Base-by-base conservation (phyloP, 1,140 invertebrate species). In the Penaeus indicus region DNA sequence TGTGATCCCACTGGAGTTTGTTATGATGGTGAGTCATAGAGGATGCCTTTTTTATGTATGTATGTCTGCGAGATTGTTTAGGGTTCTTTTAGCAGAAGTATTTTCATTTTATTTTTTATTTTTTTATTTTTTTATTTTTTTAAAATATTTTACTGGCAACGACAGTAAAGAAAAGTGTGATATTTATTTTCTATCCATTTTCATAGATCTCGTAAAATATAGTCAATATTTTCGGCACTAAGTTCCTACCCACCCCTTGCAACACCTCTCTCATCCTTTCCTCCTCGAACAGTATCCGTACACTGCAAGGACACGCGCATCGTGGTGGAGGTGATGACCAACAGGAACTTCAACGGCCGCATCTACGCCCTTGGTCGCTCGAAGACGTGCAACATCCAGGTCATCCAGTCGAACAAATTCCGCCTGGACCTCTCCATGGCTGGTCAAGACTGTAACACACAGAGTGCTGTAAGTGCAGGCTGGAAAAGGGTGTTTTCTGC, bases 1-100 rank as follows among this genome's bases (percentile, higher is more conserved):
- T 98, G 97, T 92, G 97, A 98, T 93, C 97, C 97, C 92, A 98
- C 97, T 61, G 97, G 97, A 92, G 97, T 97, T 84, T 98, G 97
- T 92, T 98, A 98, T 91, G 97, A 98, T 93, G 97, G 97, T 98
- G 42, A 85, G 88, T 42, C 10, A 21, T 11, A 2, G 10, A 4
- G 16, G 18, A 22, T 60, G 0, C 16, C 22, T 82, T 84, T 84
- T 27, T 61, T 62, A 82, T 62, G 5, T 54, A n/a, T 21, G 3
- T 82, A 42, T 62, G 22, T 54, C 54, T 54, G 2, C 54, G 11
- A 54, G 11, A 16, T 54, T 54, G 16, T 54, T 54, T 54, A 54
- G 11, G 10, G 8, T 54, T 11, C 54, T 54, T 13, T 13, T 54
- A 54, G 16, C 54, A 54, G 2, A 54, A 16, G 54, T 1, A 54